These are phyloP conservation scores for Aspiorhynchus laticeps DNA, from an alignment of 2,113 vertebrate genomes.

Conservation along the genomic window DNA sequence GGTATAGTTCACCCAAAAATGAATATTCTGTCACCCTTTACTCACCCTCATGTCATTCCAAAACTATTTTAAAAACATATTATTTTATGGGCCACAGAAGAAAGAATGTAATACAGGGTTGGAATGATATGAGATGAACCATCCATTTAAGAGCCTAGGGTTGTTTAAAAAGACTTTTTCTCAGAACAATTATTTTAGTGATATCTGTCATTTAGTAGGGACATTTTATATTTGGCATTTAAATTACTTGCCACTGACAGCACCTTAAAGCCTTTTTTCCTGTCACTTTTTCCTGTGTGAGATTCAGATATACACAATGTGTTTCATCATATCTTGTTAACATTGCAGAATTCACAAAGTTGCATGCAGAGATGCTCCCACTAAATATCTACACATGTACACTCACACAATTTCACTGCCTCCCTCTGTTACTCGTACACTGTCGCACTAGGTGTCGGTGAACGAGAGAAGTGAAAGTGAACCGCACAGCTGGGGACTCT, in stretches of 20 bases:
- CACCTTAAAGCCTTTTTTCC: conserved; percentile 8
- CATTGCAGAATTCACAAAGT: not conserved
- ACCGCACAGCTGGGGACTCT: conserved; percentile 43
- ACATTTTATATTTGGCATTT: not conserved
- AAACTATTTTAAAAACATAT: not conserved
- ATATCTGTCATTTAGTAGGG: not conserved
- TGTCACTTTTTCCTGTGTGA: not conserved
- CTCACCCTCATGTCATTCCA: not conserved
- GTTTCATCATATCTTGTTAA: conserved; percentile 27
- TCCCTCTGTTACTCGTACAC: conserved; percentile 10
- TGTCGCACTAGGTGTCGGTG: not conserved
- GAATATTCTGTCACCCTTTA: not conserved
- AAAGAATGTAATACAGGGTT: not conserved
- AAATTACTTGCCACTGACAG: not conserved
- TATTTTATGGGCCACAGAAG: not conserved
- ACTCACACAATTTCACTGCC: conserved; percentile 27
- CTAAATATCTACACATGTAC: not conserved
- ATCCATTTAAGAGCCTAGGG: not conserved
- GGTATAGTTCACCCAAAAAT: not conserved
- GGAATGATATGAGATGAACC: not conserved
- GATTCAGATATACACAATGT: not conserved
- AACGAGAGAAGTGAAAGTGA: not conserved
- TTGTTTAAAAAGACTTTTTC: conserved; percentile 4
- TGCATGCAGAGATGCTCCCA: not conserved
- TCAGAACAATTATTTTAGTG: not conserved